Evolutionary conservation across 2,797 vertebrate genomes (phyloP).

Genomic region (Alca torda): DNA sequence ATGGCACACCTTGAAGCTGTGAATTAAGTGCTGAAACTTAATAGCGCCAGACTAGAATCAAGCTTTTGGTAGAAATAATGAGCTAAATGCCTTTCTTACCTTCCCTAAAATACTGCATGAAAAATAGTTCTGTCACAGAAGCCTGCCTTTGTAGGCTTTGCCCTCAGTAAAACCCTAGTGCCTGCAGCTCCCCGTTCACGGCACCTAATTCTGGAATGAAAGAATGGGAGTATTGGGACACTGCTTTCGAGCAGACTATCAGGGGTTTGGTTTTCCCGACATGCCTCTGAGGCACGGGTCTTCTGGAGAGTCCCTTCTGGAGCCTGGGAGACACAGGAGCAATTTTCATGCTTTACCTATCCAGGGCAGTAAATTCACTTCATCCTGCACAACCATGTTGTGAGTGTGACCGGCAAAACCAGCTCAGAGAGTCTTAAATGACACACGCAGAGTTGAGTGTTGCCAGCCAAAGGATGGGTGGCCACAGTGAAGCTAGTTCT

Average conservation of each 20-base stretch:
- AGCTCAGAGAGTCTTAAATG: neutral
- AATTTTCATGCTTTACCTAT: neutral
- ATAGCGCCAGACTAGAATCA: neutral
- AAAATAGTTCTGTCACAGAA: neutral
- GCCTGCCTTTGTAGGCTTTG: neutral
- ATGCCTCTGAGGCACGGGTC: neutral
- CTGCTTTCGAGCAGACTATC: neutral
- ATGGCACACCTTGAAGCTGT: neutral
- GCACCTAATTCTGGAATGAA: neutral
- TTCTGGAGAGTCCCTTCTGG: neutral
- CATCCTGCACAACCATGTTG: neutral
- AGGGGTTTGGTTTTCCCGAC: neutral
- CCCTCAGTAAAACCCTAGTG: neutral
- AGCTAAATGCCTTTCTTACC: neutral
- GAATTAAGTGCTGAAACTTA: neutral
- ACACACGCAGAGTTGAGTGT: fast-evolving
- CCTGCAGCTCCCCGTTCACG: neutral
- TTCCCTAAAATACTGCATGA: neutral
- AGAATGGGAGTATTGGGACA: neutral
- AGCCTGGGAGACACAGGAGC: neutral
- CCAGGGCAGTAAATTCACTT: neutral
- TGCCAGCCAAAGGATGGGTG: neutral
- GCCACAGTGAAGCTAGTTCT: neutral
- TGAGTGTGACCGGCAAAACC: neutral
- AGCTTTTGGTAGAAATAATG: neutral